Evolutionary conservation across 2,113 vertebrate genomes (phyloP), one percentile per base, ranked within the genome.

Genomic region (Channa argus): DNA sequence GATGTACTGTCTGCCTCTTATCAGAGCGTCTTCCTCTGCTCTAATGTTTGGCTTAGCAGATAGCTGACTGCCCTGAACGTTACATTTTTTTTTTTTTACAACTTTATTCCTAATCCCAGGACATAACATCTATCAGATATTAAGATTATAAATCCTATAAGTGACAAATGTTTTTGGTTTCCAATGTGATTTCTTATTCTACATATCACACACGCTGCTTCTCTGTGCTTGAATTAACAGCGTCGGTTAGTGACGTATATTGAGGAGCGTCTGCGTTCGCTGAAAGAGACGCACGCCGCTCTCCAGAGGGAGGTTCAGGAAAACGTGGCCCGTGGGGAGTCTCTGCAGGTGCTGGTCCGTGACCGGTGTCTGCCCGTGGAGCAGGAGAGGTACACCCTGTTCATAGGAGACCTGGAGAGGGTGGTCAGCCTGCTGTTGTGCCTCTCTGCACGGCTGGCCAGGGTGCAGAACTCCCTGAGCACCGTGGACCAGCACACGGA

Each of bases 401-500:
- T 98, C 91, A 92, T 98, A 0, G 95, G 93, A 0, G 97, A 99
- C 91, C 86, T 99, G 86, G 96, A 98, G 91, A 95, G 96, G 4
- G 98, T 99, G 11, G 89, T 98, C 47, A 97, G 88, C 86, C 95
- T 99, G 76, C 70, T 99, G 82, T 90, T 99, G 58, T 96, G 97
- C 63, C 83, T 99, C 45, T 97, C 97, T 8, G 95, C 95, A 52
- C 95, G 97, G 46, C 95, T 99, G 0, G 95, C 94, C 78, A 92
- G 98, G 0, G 96, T 99, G 2, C 95, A 95, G 75, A 94, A 95
- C 0, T 96, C 98, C 53, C 88, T 99, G 82, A 94, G 92, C 83
- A 94, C 90, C 13, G 77, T 90, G 0, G 93, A 95, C 4, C 71
- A 94, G 13, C 85, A 81, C 15, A 91, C 92, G 0, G 96, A 97